phyloP scores from a whole-genome alignment of 2,113 vertebrate species.

The Glaucomys volans region DNA sequence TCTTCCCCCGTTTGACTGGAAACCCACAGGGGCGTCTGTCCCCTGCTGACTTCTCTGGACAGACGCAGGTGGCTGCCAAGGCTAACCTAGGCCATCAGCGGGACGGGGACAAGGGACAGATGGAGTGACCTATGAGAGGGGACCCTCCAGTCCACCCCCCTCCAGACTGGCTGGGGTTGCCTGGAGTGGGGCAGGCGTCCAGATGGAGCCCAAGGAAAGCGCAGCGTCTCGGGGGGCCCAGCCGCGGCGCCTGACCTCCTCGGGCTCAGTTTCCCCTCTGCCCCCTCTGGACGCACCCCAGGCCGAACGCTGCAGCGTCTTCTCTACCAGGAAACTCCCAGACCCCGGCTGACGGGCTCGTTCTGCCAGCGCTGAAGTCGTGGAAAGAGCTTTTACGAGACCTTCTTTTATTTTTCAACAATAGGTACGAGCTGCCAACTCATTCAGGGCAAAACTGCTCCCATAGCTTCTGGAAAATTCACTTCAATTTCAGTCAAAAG shows the following conservation, averaged over 20 bases:
- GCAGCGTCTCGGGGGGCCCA: not conserved
- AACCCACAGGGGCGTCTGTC: accelerated
- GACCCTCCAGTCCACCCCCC: not conserved
- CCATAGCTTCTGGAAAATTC: not conserved
- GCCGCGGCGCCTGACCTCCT: too few species aligned
- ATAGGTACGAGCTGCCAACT: not conserved
- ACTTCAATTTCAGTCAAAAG: not conserved
- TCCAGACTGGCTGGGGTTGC: not conserved
- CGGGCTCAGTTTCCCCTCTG: conserved; percentile 65
- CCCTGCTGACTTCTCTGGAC: not conserved
- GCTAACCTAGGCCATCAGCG: not conserved
- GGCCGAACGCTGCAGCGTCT: conserved; percentile 26
- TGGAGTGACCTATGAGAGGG: conserved; percentile 2
- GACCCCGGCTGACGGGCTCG: too few species aligned
- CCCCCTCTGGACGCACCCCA: not conserved
- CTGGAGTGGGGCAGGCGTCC: not conserved
- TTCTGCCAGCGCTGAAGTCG: not conserved
- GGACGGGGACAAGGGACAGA: not conserved
- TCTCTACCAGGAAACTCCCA: not conserved
- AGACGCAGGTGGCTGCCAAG: not conserved
- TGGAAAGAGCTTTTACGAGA: not conserved
- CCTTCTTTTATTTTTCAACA: not conserved
- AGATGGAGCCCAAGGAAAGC: conserved; percentile 51
- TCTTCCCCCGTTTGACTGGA: not conserved
- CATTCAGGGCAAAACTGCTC: not conserved